These are phyloP conservation scores for Neodiprion virginianus DNA, from an alignment of 1,140 invertebrate genomes.

Conservation along the genomic window DNA sequence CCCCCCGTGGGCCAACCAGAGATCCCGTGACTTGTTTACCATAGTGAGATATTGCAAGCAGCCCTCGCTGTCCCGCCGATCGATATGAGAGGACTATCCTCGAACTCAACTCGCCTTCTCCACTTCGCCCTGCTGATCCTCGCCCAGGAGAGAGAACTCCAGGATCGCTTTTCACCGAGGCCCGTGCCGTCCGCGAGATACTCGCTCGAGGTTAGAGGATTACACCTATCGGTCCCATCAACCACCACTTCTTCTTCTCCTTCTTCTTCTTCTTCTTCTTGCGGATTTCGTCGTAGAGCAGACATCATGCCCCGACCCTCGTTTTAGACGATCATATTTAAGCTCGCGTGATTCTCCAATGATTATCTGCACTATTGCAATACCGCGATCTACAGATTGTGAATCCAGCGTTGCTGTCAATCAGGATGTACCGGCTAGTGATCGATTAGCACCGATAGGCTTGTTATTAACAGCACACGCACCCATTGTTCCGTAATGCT, in stretches of 20 bases:
- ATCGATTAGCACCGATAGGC: background rate
- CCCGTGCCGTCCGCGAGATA: too few species aligned
- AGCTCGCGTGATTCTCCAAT: too few species aligned
- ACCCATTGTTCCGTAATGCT: background rate
- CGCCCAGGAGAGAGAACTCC: background rate
- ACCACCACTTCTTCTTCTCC: too few species aligned
- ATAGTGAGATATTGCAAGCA: constrained; percentile 42
- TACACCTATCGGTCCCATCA: too few species aligned
- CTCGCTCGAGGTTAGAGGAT: too few species aligned
- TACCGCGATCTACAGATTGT: background rate
- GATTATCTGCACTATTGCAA: too few species aligned
- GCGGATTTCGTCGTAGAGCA: too few species aligned
- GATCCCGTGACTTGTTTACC: constrained; percentile 41
- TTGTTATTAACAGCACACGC: background rate
- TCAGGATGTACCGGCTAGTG: background rate
- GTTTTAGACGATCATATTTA: too few species aligned
- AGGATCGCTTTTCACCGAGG: background rate
- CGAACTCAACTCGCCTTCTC: background rate
- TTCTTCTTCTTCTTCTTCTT: too few species aligned
- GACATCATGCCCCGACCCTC: too few species aligned
- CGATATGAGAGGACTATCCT: background rate
- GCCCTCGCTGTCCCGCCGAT: background rate
- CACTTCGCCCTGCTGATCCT: background rate
- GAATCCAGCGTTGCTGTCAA: background rate
- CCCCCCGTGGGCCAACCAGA: constrained; percentile 27